A percentile compares a stretch with the other conserved stretches of the same genome.
Conservation (phyloP, 2,797 vertebrate genomes). For the Luscinia luscinia region DNA sequence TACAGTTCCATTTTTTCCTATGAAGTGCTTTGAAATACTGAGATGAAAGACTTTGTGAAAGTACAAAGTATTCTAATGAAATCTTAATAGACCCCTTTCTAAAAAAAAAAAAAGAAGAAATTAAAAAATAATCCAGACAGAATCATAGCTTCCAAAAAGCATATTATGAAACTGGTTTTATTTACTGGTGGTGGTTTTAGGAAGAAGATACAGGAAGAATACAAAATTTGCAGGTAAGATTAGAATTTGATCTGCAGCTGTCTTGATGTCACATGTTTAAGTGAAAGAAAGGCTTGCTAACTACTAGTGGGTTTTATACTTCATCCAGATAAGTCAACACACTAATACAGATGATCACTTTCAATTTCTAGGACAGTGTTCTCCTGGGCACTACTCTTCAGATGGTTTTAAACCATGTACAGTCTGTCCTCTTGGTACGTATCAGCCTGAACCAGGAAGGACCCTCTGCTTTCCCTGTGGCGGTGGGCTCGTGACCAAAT, state of each 20-base stretch:
- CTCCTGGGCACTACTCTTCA: slow-evolving; percentile 87
- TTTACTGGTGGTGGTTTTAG: neutral
- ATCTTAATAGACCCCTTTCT: neutral
- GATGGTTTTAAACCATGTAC: slow-evolving; percentile 93
- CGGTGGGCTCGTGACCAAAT: slow-evolving; percentile 91
- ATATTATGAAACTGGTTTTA: neutral
- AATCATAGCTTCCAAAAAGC: neutral
- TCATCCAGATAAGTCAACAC: neutral
- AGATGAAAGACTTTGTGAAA: neutral
- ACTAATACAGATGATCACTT: slow-evolving; percentile 14
- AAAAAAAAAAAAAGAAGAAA: neutral
- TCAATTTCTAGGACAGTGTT: slow-evolving; percentile 88
- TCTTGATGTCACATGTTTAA: neutral
- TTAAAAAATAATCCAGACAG: neutral
- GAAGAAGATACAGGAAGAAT: neutral
- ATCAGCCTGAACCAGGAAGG: slow-evolving; percentile 91
- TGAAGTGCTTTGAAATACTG: neutral
- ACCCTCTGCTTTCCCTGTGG: slow-evolving; percentile 93
- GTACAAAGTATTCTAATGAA: neutral
- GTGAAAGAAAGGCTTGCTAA: neutral
- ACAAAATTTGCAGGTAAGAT: neutral
- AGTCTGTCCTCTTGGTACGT: slow-evolving; percentile 84
- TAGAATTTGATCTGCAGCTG: neutral
- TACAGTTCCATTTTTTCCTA: neutral
- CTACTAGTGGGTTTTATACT: neutral